Percentiles rank a stretch among this genome's conserved stretches.
These are phyloP conservation scores for Eristalinus aeneus DNA, from an alignment of 2,888 invertebrate species.

Conservation along the genomic window DNA sequence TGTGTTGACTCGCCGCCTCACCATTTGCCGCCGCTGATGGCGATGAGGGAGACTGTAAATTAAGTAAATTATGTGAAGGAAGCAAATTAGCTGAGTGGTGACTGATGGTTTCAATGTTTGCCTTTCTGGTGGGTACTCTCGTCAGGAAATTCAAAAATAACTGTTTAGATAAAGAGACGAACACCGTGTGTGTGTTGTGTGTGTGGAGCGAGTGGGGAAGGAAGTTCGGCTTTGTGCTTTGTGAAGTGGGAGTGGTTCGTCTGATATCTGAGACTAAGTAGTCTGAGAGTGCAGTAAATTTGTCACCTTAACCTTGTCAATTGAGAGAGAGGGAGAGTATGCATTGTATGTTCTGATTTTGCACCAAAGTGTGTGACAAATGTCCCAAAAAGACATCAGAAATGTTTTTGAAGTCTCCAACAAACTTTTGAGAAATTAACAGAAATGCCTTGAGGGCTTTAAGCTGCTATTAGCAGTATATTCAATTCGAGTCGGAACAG, in stretches of 20 bases:
- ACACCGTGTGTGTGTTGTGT: neutral
- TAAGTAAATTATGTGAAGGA: constrained; percentile 59
- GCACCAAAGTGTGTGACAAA: neutral
- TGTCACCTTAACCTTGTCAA: neutral
- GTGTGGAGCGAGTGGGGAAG: neutral
- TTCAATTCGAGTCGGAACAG: no score
- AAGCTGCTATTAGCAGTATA: no score
- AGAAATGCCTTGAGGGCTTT: no score
- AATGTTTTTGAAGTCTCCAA: no score
- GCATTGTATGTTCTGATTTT: neutral
- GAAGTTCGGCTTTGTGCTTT: neutral
- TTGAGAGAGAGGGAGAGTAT: neutral
- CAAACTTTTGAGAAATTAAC: no score
- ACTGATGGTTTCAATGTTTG: constrained; percentile 48
- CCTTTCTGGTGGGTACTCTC: neutral
- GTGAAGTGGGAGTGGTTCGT: neutral
- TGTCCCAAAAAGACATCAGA: neutral
- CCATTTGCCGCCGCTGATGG: neutral
- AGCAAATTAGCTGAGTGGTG: constrained; percentile 55
- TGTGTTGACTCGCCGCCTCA: neutral
- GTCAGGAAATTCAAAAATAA: constrained; percentile 19
- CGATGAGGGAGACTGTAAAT: constrained; percentile 40
- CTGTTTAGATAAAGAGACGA: constrained; percentile 16
- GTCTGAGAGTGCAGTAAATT: no score
- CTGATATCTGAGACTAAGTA: no score